A percentile compares a stretch with the other conserved stretches of the same genome.
phyloP scores from a whole-genome alignment of 2,113 vertebrate species.

The Chaenocephalus aceratus region DNA sequence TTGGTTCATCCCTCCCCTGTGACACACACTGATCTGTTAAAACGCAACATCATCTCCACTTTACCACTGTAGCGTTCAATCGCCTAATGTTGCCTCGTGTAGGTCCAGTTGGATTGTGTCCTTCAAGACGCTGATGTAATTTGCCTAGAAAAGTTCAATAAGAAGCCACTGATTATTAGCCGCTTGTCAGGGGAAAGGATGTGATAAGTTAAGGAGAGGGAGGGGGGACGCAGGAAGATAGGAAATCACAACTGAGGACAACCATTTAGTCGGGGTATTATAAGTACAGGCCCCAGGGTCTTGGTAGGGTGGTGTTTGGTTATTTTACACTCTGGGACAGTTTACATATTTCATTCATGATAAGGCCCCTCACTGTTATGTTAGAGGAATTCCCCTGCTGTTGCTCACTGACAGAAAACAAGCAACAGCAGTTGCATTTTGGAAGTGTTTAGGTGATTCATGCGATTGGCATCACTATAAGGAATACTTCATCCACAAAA shows the following conservation, averaged over 20 bases:
- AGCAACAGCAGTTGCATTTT: conserved; percentile 8
- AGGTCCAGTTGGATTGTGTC: conserved; percentile 15
- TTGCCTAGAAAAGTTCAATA: conserved; percentile 30
- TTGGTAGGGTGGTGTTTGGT: conserved; percentile 63
- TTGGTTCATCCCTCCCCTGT: conserved; percentile 23
- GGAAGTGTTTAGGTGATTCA: conserved; percentile 45
- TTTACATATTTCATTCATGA: conserved; percentile 75
- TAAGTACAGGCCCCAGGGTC: conserved; percentile 36
- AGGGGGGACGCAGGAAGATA: conserved; percentile 60
- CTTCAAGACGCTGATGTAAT: conserved; percentile 44
- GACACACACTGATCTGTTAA: conserved; percentile 47
- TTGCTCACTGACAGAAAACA: conserved; percentile 52
- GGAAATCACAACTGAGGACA: conserved; percentile 62
- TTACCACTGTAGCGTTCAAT: neutral
- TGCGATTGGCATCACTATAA: conserved; percentile 33
- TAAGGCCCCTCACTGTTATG: conserved; percentile 60
- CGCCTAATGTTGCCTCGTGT: conserved; percentile 12
- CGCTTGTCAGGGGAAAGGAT: conserved; percentile 61
- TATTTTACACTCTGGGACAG: conserved; percentile 57
- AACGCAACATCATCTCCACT: conserved; percentile 30
- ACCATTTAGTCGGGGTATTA: conserved; percentile 66
- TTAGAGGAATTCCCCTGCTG: conserved; percentile 62
- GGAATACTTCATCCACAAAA: too few relatives aligned
- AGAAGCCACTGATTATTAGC: conserved; percentile 54
- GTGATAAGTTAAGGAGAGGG: conserved; percentile 55